Conservation (phyloP, 2,113 vertebrate genomes). For the Tricholaema leucomelas region DNA sequence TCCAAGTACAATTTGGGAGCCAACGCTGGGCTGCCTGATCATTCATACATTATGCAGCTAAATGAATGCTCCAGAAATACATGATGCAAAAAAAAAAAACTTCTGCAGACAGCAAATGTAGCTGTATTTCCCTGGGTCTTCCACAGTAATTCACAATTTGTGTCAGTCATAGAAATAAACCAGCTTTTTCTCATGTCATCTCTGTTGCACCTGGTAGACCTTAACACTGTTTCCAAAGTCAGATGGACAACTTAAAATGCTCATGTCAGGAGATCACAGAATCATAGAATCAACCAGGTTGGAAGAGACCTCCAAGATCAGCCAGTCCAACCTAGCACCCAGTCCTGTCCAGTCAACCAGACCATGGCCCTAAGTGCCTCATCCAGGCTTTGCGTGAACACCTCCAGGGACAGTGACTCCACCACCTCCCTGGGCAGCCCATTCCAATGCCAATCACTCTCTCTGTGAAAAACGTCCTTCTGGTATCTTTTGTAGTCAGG, state of each 20-base stretch:
- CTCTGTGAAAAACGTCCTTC: too few species aligned
- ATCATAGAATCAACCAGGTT: too few species aligned
- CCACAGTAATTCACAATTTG: not conserved
- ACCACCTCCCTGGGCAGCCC: too few species aligned
- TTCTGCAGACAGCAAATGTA: not conserved
- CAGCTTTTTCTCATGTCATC: not conserved
- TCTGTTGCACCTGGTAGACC: not conserved
- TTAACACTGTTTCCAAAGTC: not conserved
- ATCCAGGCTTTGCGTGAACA: too few species aligned
- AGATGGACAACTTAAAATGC: not conserved
- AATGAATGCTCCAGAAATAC: not conserved
- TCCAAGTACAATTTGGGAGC: not conserved
- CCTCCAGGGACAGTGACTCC: too few species aligned
- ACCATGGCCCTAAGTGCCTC: too few species aligned
- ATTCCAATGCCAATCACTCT: too few species aligned
- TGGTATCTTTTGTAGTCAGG: not conserved
- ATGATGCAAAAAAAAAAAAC: not conserved
- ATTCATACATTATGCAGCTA: not conserved
- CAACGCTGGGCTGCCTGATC: not conserved
- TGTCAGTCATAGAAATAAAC: not conserved
- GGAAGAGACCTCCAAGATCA: too few species aligned
- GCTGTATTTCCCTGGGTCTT: not conserved
- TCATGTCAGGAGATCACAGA: not conserved
- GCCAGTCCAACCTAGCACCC: too few species aligned
- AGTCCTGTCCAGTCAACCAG: too few species aligned